A percentile compares a stretch with the other conserved stretches of the same genome.
These are phyloP conservation scores for Crossocerus cetratus DNA, from an alignment of 2,888 invertebrate species.

Conservation along the genomic window DNA sequence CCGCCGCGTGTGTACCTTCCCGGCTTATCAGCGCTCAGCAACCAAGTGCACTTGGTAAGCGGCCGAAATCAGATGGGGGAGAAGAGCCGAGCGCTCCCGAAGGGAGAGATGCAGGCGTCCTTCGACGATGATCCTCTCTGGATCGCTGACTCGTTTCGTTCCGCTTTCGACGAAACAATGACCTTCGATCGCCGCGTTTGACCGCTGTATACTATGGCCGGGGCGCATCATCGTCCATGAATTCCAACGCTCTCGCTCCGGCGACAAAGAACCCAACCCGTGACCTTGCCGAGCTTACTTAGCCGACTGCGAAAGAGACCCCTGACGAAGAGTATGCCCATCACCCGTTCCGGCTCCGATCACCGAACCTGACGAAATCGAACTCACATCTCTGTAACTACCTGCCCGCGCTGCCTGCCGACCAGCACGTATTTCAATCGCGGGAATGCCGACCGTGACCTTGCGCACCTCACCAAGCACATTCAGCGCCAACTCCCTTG, in stretches of 20 bases:
- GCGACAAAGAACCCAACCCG: constrained; percentile 34
- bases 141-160: constrained; percentile 20
- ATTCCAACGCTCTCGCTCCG: constrained; percentile 20
- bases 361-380: constrained; percentile 14
- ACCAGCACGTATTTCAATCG: constrained; percentile 2
- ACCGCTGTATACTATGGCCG: constrained; percentile 8
- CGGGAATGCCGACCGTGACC: constrained; percentile 34
- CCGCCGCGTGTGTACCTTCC: too few relatives aligned
- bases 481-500: too few relatives aligned
- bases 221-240: constrained; percentile 27
- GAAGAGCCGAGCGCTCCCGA: neutral
- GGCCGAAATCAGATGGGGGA: too few relatives aligned
- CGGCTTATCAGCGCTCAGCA: too few relatives aligned
- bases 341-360: constrained; percentile 1
- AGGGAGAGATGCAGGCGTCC: neutral
- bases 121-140: constrained; percentile 24
- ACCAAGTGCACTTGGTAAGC: too few relatives aligned
- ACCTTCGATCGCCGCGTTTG: constrained; percentile 42
- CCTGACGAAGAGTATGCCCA: neutral
- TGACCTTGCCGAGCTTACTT: constrained; percentile 14
- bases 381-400: neutral
- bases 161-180: constrained; percentile 41
- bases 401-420: too few relatives aligned
- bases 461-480: constrained; percentile 5
- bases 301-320: constrained; percentile 6